These are phyloP conservation scores for Drosophila albomicans DNA, from an alignment of 1,140 invertebrate genomes.

Conservation along the genomic window DNA sequence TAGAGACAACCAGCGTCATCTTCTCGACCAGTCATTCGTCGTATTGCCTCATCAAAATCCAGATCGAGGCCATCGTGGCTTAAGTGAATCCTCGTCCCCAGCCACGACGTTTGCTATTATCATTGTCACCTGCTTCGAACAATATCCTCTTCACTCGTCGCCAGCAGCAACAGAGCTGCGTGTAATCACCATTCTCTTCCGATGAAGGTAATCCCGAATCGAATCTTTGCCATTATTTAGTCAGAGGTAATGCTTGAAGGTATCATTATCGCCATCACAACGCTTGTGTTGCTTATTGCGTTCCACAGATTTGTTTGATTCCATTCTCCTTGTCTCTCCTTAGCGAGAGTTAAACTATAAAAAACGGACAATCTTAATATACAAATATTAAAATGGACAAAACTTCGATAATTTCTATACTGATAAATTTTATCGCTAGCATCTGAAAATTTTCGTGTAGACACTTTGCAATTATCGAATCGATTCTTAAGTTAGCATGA, in stretches of 20 bases:
- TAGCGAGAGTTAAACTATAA: conserved; percentile 32
- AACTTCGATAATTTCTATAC: too few species aligned
- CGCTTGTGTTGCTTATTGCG: conserved; percentile 38
- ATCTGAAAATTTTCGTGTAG: not conserved
- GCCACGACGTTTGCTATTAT: conserved; percentile 77
- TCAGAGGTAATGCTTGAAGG: conserved; percentile 25
- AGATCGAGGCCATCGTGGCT: conserved; percentile 67
- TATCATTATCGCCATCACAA: conserved; percentile 37
- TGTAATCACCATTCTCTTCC: conserved; percentile 45
- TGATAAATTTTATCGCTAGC: conserved; percentile 12
- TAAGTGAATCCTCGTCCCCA: conserved; percentile 77
- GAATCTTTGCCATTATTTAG: conserved; percentile 34
- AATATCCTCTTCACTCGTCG: conserved; percentile 74
- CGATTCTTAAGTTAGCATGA: conserved; percentile 7
- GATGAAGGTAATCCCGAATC: conserved; percentile 61
- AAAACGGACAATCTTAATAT: conserved; percentile 14
- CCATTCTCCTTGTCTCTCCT: conserved; percentile 48
- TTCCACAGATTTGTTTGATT: conserved; percentile 58
- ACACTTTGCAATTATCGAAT: conserved; percentile 12
- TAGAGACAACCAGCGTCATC: conserved; percentile 92
- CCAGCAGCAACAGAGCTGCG: conserved; percentile 21
- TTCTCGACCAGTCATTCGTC: conserved; percentile 87
- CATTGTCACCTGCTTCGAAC: conserved; percentile 81
- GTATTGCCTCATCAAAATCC: conserved; percentile 68
- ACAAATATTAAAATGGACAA: not conserved